These are phyloP conservation scores for Lutjanus erythropterus DNA, from an alignment of 2,113 vertebrate species.

Conservation along the genomic window DNA sequence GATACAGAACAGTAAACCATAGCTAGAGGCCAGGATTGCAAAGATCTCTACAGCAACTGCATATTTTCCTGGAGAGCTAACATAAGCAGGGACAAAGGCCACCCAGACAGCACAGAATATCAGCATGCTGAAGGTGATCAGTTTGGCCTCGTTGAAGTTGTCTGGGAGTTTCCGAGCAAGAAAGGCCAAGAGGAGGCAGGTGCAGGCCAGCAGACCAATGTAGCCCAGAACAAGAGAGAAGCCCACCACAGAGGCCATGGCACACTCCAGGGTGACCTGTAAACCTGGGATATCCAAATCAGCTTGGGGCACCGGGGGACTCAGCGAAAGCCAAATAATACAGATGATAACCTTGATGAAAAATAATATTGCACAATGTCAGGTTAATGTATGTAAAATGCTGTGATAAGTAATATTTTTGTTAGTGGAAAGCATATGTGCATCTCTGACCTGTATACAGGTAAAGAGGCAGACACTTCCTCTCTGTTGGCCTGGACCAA, in stretches of 20 bases:
- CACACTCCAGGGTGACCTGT: constrained; percentile 81
- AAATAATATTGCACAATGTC: constrained; percentile 17
- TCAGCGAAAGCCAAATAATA: constrained; percentile 80
- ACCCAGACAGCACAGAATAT: constrained; percentile 85
- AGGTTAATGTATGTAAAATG: neutral
- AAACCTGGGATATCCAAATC: constrained; percentile 71
- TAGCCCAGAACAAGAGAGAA: constrained; percentile 84
- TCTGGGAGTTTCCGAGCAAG: constrained; percentile 83
- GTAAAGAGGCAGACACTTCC: constrained; percentile 73
- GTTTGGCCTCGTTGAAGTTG: constrained; percentile 78
- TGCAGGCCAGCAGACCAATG: constrained; percentile 82
- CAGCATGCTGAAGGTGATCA: constrained; percentile 88
- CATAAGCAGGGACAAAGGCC: constrained; percentile 79
- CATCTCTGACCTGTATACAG: constrained; percentile 62
- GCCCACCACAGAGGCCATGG: constrained; percentile 77
- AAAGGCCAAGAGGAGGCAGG: constrained; percentile 81
- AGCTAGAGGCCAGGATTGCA: constrained; percentile 82
- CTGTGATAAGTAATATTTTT: neutral
- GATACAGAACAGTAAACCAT: constrained; percentile 76
- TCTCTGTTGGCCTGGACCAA: constrained; percentile 81
- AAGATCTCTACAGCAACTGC: constrained; percentile 80
- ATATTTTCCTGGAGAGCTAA: constrained; percentile 83
- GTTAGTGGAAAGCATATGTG: neutral
- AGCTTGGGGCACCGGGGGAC: constrained; percentile 75
- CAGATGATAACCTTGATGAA: constrained; percentile 79